Conservation (phyloP, 2,797 vertebrate species). For the Urosaurus nigricauda region DNA sequence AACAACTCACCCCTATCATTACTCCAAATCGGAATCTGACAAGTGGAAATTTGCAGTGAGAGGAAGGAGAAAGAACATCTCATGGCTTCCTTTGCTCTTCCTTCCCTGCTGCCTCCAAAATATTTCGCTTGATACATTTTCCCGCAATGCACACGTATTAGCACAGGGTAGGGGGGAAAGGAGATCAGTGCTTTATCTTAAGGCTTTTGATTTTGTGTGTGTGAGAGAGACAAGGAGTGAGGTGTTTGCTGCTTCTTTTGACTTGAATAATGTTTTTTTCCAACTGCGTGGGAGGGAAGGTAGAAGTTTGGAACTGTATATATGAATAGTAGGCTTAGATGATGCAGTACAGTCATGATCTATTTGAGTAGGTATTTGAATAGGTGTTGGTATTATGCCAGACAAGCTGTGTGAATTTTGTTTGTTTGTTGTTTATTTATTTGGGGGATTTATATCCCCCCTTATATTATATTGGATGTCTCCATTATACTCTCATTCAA, state of each 20-base stretch:
- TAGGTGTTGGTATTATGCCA: not conserved
- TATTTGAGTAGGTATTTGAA: not conserved
- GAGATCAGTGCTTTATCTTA: not conserved
- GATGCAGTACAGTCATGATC: not conserved
- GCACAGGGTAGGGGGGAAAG: too few relatives aligned
- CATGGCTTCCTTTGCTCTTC: not conserved
- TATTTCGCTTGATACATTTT: not conserved
- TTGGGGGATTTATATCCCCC: too few relatives aligned
- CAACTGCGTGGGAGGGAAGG: not conserved
- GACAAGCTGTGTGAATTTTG: not conserved
- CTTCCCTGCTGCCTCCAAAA: too few relatives aligned
- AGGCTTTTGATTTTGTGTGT: not conserved
- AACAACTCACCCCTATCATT: not conserved
- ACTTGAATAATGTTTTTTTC: not conserved
- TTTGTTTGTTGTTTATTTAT: too few relatives aligned
- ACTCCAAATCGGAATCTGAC: not conserved
- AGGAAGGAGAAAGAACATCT: not conserved
- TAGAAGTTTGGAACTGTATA: not conserved
- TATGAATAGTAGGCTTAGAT: not conserved
- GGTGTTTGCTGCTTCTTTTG: not conserved
- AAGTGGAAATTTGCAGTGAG: not conserved
- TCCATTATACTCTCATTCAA: conserved; percentile 1
- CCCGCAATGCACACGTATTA: not conserved
- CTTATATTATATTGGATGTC: not conserved
- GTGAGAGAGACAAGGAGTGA: not conserved